These are phyloP conservation scores for Malacoraja senta DNA, from an alignment of 2,797 vertebrate genomes.

Conservation along the genomic window DNA sequence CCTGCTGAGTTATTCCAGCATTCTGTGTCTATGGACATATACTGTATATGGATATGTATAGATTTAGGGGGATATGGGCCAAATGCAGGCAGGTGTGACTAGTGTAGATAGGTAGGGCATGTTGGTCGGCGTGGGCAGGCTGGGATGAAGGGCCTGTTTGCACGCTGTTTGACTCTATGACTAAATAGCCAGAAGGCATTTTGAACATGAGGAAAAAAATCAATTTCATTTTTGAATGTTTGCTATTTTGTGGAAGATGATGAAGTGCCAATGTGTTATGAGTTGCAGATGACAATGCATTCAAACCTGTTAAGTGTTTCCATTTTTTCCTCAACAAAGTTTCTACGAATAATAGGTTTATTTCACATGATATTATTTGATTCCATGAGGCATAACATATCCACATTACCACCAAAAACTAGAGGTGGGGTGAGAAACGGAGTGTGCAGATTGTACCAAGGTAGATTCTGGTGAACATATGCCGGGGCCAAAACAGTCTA, in stretches of 20 bases:
- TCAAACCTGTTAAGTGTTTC: neutral
- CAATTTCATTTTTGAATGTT: neutral
- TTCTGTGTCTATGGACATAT: too few species aligned
- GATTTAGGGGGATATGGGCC: too few species aligned
- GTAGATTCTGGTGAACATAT: neutral
- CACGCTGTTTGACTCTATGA: too few species aligned
- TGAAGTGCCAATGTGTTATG: neutral
- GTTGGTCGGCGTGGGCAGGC: too few species aligned
- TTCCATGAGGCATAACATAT: neutral
- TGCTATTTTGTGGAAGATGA: neutral
- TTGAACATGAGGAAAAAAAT: neutral
- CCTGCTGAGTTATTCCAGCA: too few species aligned
- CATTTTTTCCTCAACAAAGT: neutral
- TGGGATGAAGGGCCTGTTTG: too few species aligned
- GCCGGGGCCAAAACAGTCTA: neutral
- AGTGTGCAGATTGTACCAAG: neutral
- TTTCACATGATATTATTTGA: neutral
- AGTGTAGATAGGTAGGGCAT: too few species aligned
- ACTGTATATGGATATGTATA: too few species aligned
- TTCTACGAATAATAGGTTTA: neutral
- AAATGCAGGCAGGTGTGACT: too few species aligned
- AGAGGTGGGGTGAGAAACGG: neutral
- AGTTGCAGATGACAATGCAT: neutral
- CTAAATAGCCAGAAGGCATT: neutral
- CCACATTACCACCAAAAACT: neutral